phyloP scores from a whole-genome alignment of 2,113 vertebrate species.

The Dicerorhinus sumatrensis region DNA sequence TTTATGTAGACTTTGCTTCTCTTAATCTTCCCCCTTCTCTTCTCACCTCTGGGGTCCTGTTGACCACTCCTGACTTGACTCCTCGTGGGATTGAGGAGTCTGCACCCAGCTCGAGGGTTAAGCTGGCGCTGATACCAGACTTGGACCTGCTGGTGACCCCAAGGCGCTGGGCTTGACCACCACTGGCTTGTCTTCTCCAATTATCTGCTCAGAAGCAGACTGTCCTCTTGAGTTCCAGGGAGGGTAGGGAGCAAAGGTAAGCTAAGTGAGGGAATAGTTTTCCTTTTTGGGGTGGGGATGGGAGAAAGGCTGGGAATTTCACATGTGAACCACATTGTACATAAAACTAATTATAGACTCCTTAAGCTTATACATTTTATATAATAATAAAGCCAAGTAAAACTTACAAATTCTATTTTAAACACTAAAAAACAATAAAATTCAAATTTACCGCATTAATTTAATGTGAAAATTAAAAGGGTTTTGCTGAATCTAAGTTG shows the following conservation, averaged over 20 bases:
- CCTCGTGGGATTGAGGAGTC: background rate
- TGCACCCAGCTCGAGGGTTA: background rate
- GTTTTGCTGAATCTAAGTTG: background rate
- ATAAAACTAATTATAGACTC: background rate
- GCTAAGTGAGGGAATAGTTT: background rate
- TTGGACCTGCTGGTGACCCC: background rate
- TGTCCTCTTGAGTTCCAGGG: background rate
- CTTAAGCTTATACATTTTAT: background rate
- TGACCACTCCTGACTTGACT: background rate
- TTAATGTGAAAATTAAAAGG: background rate
- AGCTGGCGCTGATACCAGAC: fast-evolving
- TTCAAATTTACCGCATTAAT: background rate
- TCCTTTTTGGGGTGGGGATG: background rate
- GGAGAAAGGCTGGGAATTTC: background rate
- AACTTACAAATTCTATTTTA: background rate
- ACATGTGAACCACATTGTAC: background rate
- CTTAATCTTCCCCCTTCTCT: background rate
- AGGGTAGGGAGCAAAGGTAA: background rate
- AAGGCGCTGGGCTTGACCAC: background rate
- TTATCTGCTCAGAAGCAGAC: background rate
- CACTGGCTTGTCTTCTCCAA: background rate
- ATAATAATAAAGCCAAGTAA: background rate
- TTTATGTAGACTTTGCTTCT: background rate
- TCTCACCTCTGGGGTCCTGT: background rate
- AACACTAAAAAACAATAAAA: background rate